Evolutionary conservation across 2,797 vertebrate species (phyloP).

Genomic region (Saxicola maurus): DNA sequence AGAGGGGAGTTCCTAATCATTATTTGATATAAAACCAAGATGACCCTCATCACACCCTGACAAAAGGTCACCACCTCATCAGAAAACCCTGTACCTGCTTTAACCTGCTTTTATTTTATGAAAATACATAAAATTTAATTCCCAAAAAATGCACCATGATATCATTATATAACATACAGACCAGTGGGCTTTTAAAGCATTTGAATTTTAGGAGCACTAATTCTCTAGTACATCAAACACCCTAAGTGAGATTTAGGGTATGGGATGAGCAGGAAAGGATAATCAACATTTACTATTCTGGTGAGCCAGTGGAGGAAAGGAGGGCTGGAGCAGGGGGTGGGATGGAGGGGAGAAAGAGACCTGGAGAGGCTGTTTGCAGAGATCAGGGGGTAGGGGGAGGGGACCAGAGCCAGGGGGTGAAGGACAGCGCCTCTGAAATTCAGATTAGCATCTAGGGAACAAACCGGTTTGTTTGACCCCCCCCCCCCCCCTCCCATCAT

Average conservation of each 20-base stretch:
- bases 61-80: neutral
- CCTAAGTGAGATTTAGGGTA: neutral
- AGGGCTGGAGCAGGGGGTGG: neutral
- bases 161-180: neutral
- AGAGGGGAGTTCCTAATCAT: neutral
- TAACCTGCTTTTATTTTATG: too few species aligned
- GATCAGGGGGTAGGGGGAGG: neutral
- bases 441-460: constrained; percentile 64
- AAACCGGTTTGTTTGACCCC: constrained; percentile 56
- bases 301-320: constrained; percentile 43
- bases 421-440: constrained; percentile 61
- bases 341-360: constrained; percentile 18
- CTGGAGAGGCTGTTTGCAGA: neutral
- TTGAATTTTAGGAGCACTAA: neutral
- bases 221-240: neutral
- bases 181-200: neutral
- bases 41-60: neutral
- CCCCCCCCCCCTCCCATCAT: neutral
- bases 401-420: neutral
- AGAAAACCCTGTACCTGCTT: neutral
- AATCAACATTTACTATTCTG: constrained; percentile 10
- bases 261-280: constrained; percentile 33
- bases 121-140: neutral
- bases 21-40: neutral
- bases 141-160: rapidly evolving